Percentiles rank a stretch among this genome's conserved stretches.
phyloP scores from a whole-genome alignment of 2,797 vertebrate species.

The Falco berigora region DNA sequence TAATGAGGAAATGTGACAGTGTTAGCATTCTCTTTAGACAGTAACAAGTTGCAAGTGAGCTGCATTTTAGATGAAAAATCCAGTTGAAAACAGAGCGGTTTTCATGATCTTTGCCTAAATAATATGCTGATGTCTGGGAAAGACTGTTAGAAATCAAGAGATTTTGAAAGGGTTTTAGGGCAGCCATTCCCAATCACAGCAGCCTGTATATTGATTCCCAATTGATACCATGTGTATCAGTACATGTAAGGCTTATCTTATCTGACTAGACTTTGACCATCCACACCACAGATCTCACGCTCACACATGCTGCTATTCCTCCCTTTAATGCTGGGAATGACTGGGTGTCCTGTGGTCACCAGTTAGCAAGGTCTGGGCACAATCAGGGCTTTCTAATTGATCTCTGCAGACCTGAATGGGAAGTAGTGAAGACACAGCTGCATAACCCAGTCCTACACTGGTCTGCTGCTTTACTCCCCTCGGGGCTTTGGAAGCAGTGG shows the following conservation, averaged over 20 bases:
- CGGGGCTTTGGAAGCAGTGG: neutral
- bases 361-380: neutral
- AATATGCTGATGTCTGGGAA: conserved; percentile 17
- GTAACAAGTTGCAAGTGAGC: conserved; percentile 69
- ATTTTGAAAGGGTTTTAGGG: neutral
- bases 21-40: conserved; percentile 68
- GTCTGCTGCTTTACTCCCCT: neutral
- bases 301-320: neutral
- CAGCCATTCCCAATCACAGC: neutral
- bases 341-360: neutral
- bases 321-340: neutral
- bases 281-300: neutral
- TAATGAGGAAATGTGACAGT: conserved; percentile 76
- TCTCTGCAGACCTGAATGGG: neutral
- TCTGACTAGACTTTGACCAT: neutral
- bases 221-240: neutral
- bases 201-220: neutral
- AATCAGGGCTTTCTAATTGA: neutral
- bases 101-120: conserved; percentile 29
- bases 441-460: neutral
- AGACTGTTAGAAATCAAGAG: conserved; percentile 12
- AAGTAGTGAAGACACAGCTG: neutral
- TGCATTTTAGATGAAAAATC: conserved; percentile 65
- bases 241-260: neutral
- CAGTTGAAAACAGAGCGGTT: conserved; percentile 26